Conservation (phyloP, 2,113 vertebrate species). For the Okapia johnstoni region DNA sequence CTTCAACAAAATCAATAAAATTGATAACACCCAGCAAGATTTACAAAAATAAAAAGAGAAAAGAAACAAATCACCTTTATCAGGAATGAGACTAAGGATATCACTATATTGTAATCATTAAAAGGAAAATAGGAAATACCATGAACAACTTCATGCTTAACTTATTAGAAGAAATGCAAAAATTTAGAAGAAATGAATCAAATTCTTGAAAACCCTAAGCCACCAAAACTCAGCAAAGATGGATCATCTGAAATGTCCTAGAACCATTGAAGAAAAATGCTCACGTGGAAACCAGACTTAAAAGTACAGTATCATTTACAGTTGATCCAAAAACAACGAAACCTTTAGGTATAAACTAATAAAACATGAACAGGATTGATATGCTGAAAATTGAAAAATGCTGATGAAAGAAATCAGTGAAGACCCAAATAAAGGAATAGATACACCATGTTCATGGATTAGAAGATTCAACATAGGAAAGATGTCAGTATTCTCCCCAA, state of each 20-base stretch:
- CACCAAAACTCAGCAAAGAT: not conserved
- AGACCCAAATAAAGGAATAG: not conserved
- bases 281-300: not conserved
- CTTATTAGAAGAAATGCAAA: not conserved
- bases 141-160: not conserved
- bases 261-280: not conserved
- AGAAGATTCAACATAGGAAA: not conserved
- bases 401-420: not conserved
- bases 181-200: not conserved
- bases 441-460: not conserved
- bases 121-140: not conserved
- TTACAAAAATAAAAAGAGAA: not conserved
- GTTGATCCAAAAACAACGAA: not conserved
- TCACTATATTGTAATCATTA: not conserved
- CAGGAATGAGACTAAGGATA: not conserved
- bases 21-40: not conserved
- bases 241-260: not conserved
- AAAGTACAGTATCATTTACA: not conserved
- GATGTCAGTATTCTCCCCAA: not conserved
- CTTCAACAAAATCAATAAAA: not conserved
- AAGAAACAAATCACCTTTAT: not conserved
- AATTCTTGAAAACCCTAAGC: not conserved
- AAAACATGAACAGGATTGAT: not conserved
- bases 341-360: not conserved
- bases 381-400: not conserved